Evolutionary conservation across 2,113 vertebrate species (phyloP), one percentile per base, ranked within the genome.

Genomic region (Psittacula cyanocephala): DNA sequence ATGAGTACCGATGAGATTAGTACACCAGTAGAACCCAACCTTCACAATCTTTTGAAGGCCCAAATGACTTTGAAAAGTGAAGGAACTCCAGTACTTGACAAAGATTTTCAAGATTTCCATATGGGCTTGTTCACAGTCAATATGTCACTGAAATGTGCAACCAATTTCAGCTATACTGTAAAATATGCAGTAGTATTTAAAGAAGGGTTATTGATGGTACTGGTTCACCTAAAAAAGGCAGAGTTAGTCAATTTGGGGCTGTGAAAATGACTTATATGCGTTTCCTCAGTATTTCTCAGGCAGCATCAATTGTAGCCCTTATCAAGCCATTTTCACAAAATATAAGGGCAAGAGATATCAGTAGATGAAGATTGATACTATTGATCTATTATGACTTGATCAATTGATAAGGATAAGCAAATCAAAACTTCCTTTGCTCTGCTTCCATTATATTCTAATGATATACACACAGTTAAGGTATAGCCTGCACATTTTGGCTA

Each of bases 131-230:
- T 74, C 88, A 81, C 57, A 90, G 28, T 84, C 60, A 82, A 49
- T 72, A 91, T 69, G 47, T 62, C 95, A 96, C 35, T 93, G 84
- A 96, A 97, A 89, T 74, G 82, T 81, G 53, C 63, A 95, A 89
- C 39, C 17, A 63, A 70, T 86, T 84, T 85, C 92, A 81, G 77
- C 49, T 93, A 11, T 94, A 53, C 49, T 88, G 71, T 96, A 94
- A 96, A 97, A 78, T 74, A 93, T 88, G 93, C 81, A 96, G 76
- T 93, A 95, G 52, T 60, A 92, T 89, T 97, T 96, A 91, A 91
- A 95, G 86, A 96, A 77, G 24, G 63, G 27, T 78, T 95, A 60
- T 65, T 95, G 93, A 88, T 91, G 70, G 28, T 85, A 96, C 84
- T 64, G 92, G 95, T 94, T 76, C 77, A 81, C 92, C 83, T 95